phyloP scores from a whole-genome alignment of 2,113 vertebrate genomes.

The Cairina moschata region DNA sequence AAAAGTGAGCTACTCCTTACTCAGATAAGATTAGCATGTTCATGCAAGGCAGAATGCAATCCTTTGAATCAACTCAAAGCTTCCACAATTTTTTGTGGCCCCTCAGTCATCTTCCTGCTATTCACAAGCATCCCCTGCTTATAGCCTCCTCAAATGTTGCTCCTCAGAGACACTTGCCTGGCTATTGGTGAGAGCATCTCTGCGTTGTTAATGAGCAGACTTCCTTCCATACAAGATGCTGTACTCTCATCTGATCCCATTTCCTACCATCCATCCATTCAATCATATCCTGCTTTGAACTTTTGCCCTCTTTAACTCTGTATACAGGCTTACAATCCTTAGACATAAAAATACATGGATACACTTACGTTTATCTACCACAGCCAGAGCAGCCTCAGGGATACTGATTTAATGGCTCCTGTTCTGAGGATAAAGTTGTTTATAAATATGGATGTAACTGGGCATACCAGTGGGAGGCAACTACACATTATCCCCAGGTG shows the following conservation, averaged over 20 bases:
- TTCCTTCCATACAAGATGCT: not conserved
- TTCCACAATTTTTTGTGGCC: not conserved
- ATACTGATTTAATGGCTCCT: conserved; percentile 65
- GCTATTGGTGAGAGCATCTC: conserved; percentile 22
- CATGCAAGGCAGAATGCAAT: not conserved
- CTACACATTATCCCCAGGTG: conserved; percentile 52
- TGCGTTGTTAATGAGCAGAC: conserved; percentile 27
- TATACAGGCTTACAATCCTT: conserved; percentile 36
- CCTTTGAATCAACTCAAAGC: conserved; percentile 13
- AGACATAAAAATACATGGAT: conserved; percentile 48
- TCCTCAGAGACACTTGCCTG: not conserved
- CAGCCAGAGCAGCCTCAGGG: conserved; percentile 69
- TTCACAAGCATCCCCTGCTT: not conserved
- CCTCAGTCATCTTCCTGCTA: not conserved
- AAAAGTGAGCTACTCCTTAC: not conserved
- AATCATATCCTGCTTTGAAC: conserved; percentile 49
- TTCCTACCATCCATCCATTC: not conserved
- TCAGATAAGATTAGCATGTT: not conserved
- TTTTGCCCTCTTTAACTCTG: conserved; percentile 49
- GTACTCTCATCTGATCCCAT: conserved; percentile 5
- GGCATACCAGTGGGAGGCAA: conserved; percentile 40
- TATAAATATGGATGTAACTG: conserved; percentile 78
- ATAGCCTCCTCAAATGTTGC: not conserved
- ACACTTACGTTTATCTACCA: conserved; percentile 63
- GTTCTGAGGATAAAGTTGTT: conserved; percentile 71